Evolutionary conservation across 2,113 vertebrate genomes (phyloP).

Genomic region (Globicephala melas): DNA sequence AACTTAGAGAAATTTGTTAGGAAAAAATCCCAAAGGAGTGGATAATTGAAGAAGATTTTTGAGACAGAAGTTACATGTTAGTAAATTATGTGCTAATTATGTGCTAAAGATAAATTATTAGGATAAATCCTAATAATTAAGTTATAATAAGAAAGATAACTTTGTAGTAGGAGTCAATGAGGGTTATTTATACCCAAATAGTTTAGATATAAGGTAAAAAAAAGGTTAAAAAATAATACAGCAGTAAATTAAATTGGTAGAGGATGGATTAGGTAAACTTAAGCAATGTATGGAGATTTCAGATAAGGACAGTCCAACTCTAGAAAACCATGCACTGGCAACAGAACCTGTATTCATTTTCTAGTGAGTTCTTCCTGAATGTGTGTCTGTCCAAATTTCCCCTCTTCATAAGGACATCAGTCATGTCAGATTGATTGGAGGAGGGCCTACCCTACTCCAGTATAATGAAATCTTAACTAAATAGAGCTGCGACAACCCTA

Average conservation of each 20-base stretch:
- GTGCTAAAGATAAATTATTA: neutral
- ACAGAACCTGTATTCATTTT: neutral
- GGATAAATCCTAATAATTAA: neutral
- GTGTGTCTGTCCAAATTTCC: neutral
- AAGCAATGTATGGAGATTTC: neutral
- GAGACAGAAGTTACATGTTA: neutral
- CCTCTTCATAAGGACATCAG: neutral
- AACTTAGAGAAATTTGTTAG: neutral
- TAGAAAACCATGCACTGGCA: neutral
- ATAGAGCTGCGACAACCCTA: neutral
- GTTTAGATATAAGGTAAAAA: neutral
- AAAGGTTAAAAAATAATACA: neutral
- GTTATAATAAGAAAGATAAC: neutral
- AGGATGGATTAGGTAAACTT: neutral
- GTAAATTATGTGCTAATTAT: neutral
- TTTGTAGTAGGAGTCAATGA: neutral
- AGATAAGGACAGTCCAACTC: neutral
- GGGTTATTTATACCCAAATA: neutral
- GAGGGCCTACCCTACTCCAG: accelerated
- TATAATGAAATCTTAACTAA: neutral
- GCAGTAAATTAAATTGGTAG: neutral
- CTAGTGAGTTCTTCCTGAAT: neutral
- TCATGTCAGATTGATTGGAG: neutral
- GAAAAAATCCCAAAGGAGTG: neutral
- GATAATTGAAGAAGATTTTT: neutral